These are phyloP conservation scores for Pampusana beccarii DNA, from an alignment of 2,113 vertebrate species.

Conservation along the genomic window DNA sequence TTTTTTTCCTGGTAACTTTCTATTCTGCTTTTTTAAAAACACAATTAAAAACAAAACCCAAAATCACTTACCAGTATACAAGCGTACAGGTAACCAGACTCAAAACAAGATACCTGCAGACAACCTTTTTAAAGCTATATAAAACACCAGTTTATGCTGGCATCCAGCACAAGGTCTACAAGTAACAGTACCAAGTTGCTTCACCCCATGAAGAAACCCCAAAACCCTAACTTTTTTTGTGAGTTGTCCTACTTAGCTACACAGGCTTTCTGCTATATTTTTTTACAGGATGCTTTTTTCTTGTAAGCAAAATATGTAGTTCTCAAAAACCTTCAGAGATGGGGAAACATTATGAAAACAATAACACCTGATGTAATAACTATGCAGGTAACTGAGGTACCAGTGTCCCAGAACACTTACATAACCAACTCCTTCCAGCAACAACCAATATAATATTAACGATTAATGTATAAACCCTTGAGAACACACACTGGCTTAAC, in stretches of 20 bases:
- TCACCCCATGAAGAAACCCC: background rate
- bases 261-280: background rate
- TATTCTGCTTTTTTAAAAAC: background rate
- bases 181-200: background rate
- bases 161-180: background rate
- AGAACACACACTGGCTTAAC: background rate
- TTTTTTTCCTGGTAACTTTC: background rate
- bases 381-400: background rate
- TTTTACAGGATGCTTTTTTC: background rate
- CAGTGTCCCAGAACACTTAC: background rate
- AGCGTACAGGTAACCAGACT: background rate
- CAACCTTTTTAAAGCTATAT: background rate
- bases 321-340: background rate
- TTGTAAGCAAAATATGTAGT: fast-evolving
- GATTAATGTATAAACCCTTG: background rate
- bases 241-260: background rate
- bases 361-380: background rate
- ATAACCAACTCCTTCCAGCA: background rate
- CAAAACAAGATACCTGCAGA: background rate
- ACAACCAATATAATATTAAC: background rate
- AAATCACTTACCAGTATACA: background rate
- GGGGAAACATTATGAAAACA: background rate
- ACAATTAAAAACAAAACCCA: fast-evolving
- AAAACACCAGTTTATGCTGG: background rate
- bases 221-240: background rate